Percentiles rank a stretch among this genome's conserved stretches.
phyloP scores from a whole-genome alignment of 2,113 vertebrate genomes.

The Trichomycterus rosablanca region DNA sequence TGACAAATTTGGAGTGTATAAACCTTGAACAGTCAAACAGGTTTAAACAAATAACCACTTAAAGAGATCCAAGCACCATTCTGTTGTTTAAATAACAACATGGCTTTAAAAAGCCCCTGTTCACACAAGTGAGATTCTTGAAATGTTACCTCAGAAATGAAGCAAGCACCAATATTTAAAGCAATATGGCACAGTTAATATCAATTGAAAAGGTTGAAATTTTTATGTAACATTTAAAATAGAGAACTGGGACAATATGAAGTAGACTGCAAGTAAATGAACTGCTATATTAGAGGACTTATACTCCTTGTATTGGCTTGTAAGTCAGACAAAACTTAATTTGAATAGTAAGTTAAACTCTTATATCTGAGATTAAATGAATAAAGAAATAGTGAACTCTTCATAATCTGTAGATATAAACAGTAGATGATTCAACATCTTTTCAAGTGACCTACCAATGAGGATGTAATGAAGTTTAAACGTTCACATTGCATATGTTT shows the following conservation, averaged over 20 bases:
- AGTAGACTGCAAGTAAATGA: background rate
- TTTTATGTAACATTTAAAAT: too few relatives aligned
- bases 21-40: too few relatives aligned
- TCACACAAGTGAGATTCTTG: constrained; percentile 4
- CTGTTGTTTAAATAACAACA: constrained; percentile 16
- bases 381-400: background rate
- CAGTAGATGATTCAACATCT: constrained; percentile 13
- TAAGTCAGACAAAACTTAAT: background rate
- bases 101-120: background rate
- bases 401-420: background rate
- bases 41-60: too few relatives aligned
- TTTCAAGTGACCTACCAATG: background rate
- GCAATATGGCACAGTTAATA: constrained; percentile 4
- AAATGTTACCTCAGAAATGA: constrained; percentile 6
- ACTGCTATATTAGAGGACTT: constrained; percentile 16
- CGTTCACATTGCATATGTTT: constrained; percentile 9
- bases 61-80: constrained; percentile 16
- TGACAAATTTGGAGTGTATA: too few relatives aligned
- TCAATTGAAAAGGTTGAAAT: constrained; percentile 1
- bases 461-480: constrained; percentile 6
- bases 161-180: constrained; percentile 33
- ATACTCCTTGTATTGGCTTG: background rate
- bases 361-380: background rate
- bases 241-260: background rate
- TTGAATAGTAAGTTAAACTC: background rate